A percentile compares a stretch with the other conserved stretches of the same genome.
phyloP scores from a whole-genome alignment of 2,797 vertebrate genomes.

The Danio albolineatus region DNA sequence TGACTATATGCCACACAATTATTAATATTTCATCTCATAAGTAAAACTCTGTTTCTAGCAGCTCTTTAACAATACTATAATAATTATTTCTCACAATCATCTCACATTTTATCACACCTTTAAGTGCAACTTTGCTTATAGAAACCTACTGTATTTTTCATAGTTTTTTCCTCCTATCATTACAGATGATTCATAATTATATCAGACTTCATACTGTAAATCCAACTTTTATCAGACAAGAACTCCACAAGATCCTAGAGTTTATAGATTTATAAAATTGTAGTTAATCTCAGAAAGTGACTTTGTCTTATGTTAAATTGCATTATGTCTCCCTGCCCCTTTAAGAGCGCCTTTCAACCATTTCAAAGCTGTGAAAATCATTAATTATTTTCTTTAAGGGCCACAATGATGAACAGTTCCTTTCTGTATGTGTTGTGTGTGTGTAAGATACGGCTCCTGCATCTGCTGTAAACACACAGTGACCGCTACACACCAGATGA shows the following conservation, averaged over 20 bases:
- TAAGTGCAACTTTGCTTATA: too few species aligned
- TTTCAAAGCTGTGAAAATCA: background rate
- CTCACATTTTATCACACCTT: too few species aligned
- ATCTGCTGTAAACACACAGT: background rate
- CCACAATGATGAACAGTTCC: slow-evolving; percentile 29
- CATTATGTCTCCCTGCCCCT: background rate
- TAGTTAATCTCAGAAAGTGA: background rate
- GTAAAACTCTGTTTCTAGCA: too few species aligned
- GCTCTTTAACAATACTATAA: too few species aligned
- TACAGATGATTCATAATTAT: too few species aligned
- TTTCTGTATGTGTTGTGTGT: slow-evolving; percentile 12
- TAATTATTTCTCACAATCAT: too few species aligned
- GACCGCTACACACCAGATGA: slow-evolving; percentile 21
- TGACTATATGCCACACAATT: background rate
- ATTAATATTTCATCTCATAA: background rate
- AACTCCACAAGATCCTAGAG: too few species aligned
- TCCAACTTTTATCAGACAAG: too few species aligned
- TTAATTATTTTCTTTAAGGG: slow-evolving; percentile 9
- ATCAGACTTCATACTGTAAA: too few species aligned
- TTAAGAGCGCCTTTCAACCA: background rate
- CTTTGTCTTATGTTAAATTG: too few species aligned
- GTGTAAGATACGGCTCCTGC: background rate
- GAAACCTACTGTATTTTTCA: too few species aligned
- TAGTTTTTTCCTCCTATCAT: too few species aligned
- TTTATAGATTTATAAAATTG: background rate